Conservation (phyloP, 2,113 vertebrate species). For the Diglossa brunneiventris region DNA sequence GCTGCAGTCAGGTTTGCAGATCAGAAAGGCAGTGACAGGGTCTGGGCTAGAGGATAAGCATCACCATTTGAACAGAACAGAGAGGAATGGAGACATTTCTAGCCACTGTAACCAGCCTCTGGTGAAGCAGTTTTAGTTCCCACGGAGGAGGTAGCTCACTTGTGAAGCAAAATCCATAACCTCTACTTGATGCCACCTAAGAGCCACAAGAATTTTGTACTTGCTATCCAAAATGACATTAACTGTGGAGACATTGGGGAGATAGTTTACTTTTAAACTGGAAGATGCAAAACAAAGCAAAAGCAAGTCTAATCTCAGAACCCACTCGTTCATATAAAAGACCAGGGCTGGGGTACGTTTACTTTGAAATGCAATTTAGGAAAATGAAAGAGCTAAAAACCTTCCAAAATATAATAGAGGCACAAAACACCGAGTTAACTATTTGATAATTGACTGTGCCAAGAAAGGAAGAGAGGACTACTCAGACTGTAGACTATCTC, state of each 20-base stretch:
- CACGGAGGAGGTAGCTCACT: neutral
- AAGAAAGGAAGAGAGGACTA: neutral
- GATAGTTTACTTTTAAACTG: neutral
- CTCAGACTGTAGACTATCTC: neutral
- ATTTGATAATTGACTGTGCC: neutral
- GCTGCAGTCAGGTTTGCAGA: neutral
- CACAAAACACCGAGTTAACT: neutral
- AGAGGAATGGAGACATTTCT: neutral
- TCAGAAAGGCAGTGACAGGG: neutral
- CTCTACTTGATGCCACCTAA: neutral
- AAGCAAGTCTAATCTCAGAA: neutral
- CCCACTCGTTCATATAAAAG: neutral
- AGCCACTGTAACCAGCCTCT: neutral
- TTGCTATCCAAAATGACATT: neutral
- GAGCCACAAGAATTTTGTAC: neutral
- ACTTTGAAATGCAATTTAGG: neutral
- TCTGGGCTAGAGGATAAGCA: neutral
- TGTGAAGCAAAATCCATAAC: neutral
- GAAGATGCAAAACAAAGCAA: neutral
- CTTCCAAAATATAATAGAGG: neutral
- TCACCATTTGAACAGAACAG: neutral
- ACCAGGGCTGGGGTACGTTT: neutral
- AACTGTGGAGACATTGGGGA: neutral
- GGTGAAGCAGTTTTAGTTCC: neutral
- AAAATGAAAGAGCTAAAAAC: neutral